phyloP scores from a whole-genome alignment of 2,888 invertebrate genomes.

The Timema podura region DNA sequence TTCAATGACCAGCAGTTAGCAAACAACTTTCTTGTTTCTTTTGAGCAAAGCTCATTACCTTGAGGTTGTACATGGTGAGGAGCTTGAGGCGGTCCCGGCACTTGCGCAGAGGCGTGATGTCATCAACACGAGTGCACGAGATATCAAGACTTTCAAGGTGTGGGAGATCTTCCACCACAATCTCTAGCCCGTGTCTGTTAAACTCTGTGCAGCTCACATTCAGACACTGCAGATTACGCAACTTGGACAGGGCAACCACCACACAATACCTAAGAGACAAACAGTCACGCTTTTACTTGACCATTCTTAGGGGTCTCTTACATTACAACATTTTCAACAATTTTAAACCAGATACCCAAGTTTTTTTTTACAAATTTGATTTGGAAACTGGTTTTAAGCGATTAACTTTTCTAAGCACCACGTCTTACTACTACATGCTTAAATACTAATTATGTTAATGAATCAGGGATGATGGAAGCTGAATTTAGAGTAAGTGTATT shows the following conservation, averaged over 20 bases:
- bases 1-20: no score
- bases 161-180: slow-evolving; percentile 61
- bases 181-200: slow-evolving; percentile 59
- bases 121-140: slow-evolving; percentile 58
- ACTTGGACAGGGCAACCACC: slow-evolving; percentile 56
- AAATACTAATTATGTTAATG: no score
- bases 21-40: no score
- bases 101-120: slow-evolving; percentile 55
- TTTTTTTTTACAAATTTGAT: no score
- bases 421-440: no score
- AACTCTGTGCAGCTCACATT: slow-evolving; percentile 67
- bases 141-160: slow-evolving; percentile 61
- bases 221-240: slow-evolving; percentile 55
- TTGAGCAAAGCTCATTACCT: slow-evolving; percentile 43
- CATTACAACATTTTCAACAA: no score
- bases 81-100: slow-evolving; percentile 55
- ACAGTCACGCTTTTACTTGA: slow-evolving; percentile 18
- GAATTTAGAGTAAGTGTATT: no score
- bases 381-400: no score
- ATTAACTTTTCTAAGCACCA: no score
- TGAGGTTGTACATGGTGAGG: slow-evolving; percentile 57
- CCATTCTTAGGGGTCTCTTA: no score
- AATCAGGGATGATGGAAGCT: no score
- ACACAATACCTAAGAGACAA: slow-evolving; percentile 48
- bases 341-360: no score